Percentiles rank a stretch among this genome's conserved stretches.
Conservation (phyloP, 2,113 vertebrate genomes). For the Oreochromis aureus region DNA sequence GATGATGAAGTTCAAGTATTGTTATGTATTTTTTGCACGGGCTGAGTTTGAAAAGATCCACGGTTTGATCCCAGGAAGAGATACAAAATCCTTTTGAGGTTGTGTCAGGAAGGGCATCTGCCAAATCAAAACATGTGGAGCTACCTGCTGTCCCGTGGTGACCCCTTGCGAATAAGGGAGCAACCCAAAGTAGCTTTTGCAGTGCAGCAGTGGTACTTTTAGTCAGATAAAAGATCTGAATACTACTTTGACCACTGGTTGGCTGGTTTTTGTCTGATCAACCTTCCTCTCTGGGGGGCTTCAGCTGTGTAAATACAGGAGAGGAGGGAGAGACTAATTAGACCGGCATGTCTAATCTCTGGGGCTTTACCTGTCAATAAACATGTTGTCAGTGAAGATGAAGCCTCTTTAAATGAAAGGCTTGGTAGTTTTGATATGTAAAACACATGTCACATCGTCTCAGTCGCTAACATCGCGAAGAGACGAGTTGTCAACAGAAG, state of each 20-base stretch:
- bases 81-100: background rate
- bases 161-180: background rate
- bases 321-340: constrained; percentile 57
- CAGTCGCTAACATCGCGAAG: constrained; percentile 36
- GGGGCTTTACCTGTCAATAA: constrained; percentile 63
- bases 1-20: background rate
- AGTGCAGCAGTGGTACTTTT: background rate
- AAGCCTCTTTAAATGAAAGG: constrained; percentile 44
- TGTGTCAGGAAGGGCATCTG: background rate
- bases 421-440: constrained; percentile 58
- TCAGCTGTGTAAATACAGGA: constrained; percentile 23
- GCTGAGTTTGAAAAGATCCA: background rate
- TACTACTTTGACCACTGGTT: background rate
- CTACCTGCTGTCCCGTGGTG: background rate
- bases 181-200: background rate
- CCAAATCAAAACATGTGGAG: background rate
- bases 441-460: constrained; percentile 51
- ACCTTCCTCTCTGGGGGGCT: constrained; percentile 7
- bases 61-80: background rate
- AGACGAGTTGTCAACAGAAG: constrained; percentile 59
- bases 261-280: constrained; percentile 12
- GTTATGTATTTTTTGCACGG: background rate
- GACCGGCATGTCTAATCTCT: constrained; percentile 48
- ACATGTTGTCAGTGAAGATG: constrained; percentile 46
- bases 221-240: background rate